Evolutionary conservation across 2,113 vertebrate species (phyloP), one percentile per base, ranked within the genome.

Genomic region (Chionodraco myersi): DNA sequence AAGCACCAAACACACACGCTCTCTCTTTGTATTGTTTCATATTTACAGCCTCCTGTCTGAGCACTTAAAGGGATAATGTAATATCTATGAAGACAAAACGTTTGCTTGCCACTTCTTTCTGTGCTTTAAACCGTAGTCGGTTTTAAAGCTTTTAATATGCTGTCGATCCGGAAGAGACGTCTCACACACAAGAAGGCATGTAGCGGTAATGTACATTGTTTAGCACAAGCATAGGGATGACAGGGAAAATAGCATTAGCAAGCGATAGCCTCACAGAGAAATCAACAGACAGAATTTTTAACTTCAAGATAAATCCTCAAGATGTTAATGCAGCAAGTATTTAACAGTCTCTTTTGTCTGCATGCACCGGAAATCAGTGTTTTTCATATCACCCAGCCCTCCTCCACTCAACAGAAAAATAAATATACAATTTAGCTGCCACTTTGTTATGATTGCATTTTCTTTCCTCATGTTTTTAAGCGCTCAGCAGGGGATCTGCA

Each of bases 401-500:
- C 41, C 70, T 77, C 49, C 56, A 70, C 66, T 67, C 61, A 34
- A 67, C 41, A 70, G 54, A 52, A 9, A 9, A 47, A 75, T 62
- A 65, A 65, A 74, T 81, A 76, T 23, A 86, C 72, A 72, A 75
- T 86, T 88, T 78, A 85, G 68, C 75, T 23, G 44, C 60, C 79
- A 89, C 78, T 86, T 90, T 86, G 79, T 88, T 89, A 72, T 83
- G 79, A 91, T 86, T 88, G 58, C 80, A 82, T 87, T 89, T 86
- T 78, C 41, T 71, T 41, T 41, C 26, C 45, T 16, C 57, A 30
- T 23, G 36, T 78, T 86, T 79, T 44, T 58, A 66, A 62, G 73
- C 16, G 2, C 86, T 88, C 77, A 79, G 80, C 63, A 15, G 84
- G 80, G 45, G 71, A 76, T 61, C 69, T 72, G 63, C 64, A 74